Percentiles rank a stretch among this genome's conserved stretches.
Evolutionary conservation across 2,888 invertebrate genomes (phyloP).

Genomic region (Arrhopalites spinosus): DNA sequence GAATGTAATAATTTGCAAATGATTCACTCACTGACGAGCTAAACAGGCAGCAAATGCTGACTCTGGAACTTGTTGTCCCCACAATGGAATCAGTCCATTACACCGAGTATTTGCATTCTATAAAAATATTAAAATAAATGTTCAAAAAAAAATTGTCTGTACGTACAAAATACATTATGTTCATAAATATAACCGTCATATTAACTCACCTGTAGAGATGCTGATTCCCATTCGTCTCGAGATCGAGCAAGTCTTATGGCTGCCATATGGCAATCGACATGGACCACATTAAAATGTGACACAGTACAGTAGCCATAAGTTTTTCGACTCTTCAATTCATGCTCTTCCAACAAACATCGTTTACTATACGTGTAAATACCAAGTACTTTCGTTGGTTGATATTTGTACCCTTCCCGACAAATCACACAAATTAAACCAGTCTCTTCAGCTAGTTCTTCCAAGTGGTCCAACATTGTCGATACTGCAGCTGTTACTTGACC

Average conservation of each 20-base stretch:
- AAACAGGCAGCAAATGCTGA: conserved; percentile 91
- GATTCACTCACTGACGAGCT: conserved; percentile 88
- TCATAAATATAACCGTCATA: neutral
- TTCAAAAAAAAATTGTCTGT: too few species aligned
- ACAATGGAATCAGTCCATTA: conserved; percentile 93
- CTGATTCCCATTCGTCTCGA: conserved; percentile 97
- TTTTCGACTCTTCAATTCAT: conserved; percentile 85
- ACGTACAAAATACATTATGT: too few species aligned
- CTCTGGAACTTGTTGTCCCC: conserved; percentile 94
- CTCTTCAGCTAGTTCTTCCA: conserved; percentile 94
- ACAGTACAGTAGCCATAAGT: conserved; percentile 80
- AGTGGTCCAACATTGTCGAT: conserved; percentile 68
- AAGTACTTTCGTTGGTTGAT: conserved; percentile 88
- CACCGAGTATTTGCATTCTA: conserved; percentile 98
- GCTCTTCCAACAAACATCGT: conserved; percentile 90
- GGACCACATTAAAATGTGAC: conserved; percentile 97
- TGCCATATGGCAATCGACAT: conserved; percentile 97
- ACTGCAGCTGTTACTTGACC: conserved; percentile 74
- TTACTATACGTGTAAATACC: conserved; percentile 98
- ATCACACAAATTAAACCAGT: conserved; percentile 95
- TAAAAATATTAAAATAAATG: conserved; percentile 68
- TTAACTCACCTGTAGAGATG: conserved; percentile 75
- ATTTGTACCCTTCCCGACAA: conserved; percentile 96
- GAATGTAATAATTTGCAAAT: conserved; percentile 65
- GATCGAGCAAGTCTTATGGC: conserved; percentile 77